Conservation (phyloP, 1,140 invertebrate species). For the Ceratina japonica region DNA sequence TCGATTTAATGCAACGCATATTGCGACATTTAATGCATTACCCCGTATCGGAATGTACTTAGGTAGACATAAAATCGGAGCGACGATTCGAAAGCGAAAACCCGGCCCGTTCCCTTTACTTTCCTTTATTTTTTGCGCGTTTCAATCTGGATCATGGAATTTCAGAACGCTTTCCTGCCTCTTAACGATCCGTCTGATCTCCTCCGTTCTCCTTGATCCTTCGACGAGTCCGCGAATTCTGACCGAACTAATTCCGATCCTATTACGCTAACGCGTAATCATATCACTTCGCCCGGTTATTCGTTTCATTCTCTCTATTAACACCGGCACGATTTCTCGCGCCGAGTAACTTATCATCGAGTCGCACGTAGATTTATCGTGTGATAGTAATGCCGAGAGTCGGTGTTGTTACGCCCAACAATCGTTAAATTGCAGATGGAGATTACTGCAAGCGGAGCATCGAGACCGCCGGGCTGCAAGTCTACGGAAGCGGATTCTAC, state of each 20-base stretch:
- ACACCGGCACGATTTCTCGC: no score
- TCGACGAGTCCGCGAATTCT: neutral
- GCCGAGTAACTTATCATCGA: neutral
- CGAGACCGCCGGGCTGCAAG: slow-evolving; percentile 89
- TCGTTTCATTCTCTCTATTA: neutral
- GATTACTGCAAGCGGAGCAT: slow-evolving; percentile 93
- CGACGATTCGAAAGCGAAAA: slow-evolving; percentile 32
- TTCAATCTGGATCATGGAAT: slow-evolving; percentile 44
- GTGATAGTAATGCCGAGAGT: neutral
- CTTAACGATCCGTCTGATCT: slow-evolving; percentile 28
- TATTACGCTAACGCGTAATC: neutral
- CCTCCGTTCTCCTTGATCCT: slow-evolving; percentile 7
- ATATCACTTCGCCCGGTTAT: neutral
- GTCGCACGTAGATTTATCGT: neutral
- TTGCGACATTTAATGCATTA: no score
- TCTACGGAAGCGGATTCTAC: slow-evolving; percentile 88
- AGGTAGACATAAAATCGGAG: neutral
- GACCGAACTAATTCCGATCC: no score
- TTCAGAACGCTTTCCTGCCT: slow-evolving; percentile 33
- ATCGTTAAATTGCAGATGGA: slow-evolving; percentile 81
- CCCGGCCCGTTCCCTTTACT: slow-evolving; percentile 18
- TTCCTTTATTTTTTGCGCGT: neutral
- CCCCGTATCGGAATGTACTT: no score
- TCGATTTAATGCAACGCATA: neutral
- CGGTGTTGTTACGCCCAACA: neutral